Conservation (phyloP, 1,140 invertebrate genomes). For the Eubasilissa regina region DNA sequence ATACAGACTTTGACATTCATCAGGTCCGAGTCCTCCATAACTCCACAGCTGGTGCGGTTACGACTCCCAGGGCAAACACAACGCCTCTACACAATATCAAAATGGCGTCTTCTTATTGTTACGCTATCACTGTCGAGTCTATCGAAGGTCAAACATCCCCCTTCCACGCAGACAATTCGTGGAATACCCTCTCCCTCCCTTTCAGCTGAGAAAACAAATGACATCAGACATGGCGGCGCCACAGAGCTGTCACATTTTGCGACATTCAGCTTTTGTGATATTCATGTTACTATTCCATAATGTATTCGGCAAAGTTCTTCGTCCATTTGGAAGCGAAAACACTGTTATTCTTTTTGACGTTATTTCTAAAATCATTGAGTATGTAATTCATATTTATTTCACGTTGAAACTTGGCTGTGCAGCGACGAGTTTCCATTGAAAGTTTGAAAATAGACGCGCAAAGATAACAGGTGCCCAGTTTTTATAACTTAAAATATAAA, state of each 20-base stretch:
- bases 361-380: too few species aligned
- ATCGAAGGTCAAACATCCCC: constrained; percentile 34
- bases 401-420: too few species aligned
- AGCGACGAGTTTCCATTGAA: too few species aligned
- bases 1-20: not conserved
- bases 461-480: too few species aligned
- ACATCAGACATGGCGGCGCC: constrained; percentile 37
- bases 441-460: too few species aligned
- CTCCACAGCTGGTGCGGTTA: too few species aligned
- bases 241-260: not conserved
- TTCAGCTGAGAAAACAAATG: constrained; percentile 33
- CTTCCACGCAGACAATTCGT: constrained; percentile 3
- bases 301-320: not conserved
- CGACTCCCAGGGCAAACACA: not conserved
- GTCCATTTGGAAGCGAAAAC: not conserved
- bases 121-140: not conserved
- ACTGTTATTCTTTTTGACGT: not conserved
- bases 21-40: too few species aligned
- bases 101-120: constrained; percentile 9
- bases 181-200: not conserved
- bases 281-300: not conserved
- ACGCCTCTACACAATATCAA: not conserved
- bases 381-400: too few species aligned
- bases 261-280: not conserved
- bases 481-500: too few species aligned